A percentile compares a stretch with the other conserved stretches of the same genome.
phyloP scores from a whole-genome alignment of 2,888 invertebrate genomes.

The Ichneumoninae sp. region DNA sequence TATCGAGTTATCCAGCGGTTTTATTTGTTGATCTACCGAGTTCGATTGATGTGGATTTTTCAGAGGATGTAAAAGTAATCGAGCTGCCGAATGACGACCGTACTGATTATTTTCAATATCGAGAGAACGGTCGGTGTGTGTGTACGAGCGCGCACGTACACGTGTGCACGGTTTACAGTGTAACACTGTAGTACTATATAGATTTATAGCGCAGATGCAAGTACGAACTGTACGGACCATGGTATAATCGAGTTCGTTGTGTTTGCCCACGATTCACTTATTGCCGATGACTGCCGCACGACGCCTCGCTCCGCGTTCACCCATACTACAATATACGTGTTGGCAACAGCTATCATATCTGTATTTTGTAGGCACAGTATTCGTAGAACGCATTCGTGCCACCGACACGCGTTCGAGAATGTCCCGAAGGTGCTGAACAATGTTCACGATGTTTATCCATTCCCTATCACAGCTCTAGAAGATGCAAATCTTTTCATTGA shows the following conservation, averaged over 20 bases:
- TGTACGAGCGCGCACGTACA: conserved; percentile 41
- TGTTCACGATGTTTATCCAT: conserved; percentile 26
- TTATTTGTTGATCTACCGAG: neutral
- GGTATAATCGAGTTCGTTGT: conserved; percentile 41
- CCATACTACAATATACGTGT: conserved; percentile 8
- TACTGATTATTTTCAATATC: conserved; percentile 39
- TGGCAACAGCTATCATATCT: conserved; percentile 16
- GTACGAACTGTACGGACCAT: conserved; percentile 23
- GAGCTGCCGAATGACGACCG: neutral
- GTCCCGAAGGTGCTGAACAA: conserved; percentile 15
- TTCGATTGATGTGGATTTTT: neutral
- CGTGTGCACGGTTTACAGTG: conserved; percentile 55
- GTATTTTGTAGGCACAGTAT: conserved; percentile 15
- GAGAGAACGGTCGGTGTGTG: neutral
- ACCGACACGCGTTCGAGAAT: conserved; percentile 41
- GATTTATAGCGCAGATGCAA: conserved; percentile 20
- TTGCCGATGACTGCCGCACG: conserved; percentile 45
- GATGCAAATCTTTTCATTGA: neutral
- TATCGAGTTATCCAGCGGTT: neutral
- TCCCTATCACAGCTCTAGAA: conserved; percentile 14
- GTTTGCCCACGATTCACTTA: conserved; percentile 39
- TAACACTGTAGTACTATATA: conserved; percentile 34
- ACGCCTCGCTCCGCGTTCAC: conserved; percentile 16
- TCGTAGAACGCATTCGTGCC: conserved; percentile 15
- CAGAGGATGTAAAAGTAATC: neutral